Conservation (phyloP, 2,888 invertebrate species). For the Capitulum mitella region DNA sequence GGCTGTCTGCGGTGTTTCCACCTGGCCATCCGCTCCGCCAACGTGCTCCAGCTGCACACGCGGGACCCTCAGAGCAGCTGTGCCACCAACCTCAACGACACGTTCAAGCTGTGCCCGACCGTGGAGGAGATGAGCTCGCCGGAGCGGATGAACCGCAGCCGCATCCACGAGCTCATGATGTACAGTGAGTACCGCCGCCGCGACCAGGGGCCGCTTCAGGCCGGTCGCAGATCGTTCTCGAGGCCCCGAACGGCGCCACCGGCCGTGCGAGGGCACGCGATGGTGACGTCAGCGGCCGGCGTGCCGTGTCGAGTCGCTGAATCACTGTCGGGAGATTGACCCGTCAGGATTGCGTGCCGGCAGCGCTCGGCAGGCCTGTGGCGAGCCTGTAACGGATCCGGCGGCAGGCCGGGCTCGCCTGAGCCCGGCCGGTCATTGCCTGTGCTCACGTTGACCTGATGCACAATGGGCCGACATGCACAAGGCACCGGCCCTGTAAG, state of each 20-base stretch:
- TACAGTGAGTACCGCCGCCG: slow-evolving; percentile 44
- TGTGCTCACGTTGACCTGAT: too few relatives aligned
- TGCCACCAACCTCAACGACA: slow-evolving; percentile 54
- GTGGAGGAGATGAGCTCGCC: slow-evolving; percentile 39
- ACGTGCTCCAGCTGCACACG: slow-evolving; percentile 55
- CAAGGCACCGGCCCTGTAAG: too few relatives aligned
- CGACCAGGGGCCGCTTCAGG: too few relatives aligned
- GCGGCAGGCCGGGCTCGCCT: too few relatives aligned
- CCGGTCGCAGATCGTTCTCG: background rate
- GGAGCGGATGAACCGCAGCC: slow-evolving; percentile 37
- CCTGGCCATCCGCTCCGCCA: slow-evolving; percentile 52
- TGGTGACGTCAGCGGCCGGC: background rate
- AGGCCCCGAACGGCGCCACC: background rate
- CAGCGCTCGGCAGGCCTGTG: too few relatives aligned
- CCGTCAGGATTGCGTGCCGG: background rate
- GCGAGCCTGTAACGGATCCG: too few relatives aligned
- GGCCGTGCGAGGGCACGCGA: background rate
- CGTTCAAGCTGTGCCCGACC: slow-evolving; percentile 53
- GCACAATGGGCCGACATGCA: too few relatives aligned
- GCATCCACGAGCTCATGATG: slow-evolving; percentile 49
- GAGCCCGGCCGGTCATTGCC: too few relatives aligned
- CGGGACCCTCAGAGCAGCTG: slow-evolving; percentile 53
- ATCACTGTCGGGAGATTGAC: background rate
- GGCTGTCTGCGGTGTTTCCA: slow-evolving; percentile 56
- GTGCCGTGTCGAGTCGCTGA: background rate